Evolutionary conservation across 35 echinoderm and acorn worm species (phyloP).

Genomic region (Acanthaster planci): DNA sequence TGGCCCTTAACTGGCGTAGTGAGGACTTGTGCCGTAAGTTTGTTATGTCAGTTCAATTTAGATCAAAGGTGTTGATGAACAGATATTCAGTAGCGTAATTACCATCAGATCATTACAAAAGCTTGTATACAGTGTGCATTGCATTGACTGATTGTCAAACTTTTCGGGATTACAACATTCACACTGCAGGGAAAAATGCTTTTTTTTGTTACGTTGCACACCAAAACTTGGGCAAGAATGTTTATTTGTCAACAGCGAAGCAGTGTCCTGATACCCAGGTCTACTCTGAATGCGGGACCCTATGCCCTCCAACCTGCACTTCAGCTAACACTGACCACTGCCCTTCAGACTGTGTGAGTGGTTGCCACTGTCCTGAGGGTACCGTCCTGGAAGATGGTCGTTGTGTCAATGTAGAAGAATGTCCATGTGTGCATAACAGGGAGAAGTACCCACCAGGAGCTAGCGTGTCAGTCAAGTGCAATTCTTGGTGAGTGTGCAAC

Average conservation of each 20-base stretch:
- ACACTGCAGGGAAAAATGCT: too few relatives aligned
- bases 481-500: slow-evolving; percentile 70
- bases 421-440: slow-evolving; percentile 86
- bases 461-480: slow-evolving; percentile 62
- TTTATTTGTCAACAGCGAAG: slow-evolving; percentile 56
- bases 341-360: slow-evolving; percentile 66
- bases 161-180: neutral
- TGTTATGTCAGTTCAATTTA: too few relatives aligned
- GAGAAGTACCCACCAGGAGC: slow-evolving; percentile 72
- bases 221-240: too few relatives aligned
- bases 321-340: slow-evolving; percentile 47
- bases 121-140: too few relatives aligned
- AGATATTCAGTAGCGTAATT: too few relatives aligned
- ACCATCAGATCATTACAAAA: too few relatives aligned
- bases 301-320: slow-evolving; percentile 65
- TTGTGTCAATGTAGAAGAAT: slow-evolving; percentile 66
- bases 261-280: slow-evolving; percentile 59
- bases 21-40: slow-evolving; percentile 83
- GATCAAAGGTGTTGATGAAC: too few relatives aligned
- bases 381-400: slow-evolving; percentile 64
- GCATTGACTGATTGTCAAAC: too few relatives aligned
- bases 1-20: slow-evolving; percentile 68
- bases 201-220: too few relatives aligned
- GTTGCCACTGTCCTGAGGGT: slow-evolving; percentile 76
- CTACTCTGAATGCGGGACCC: slow-evolving; percentile 78